Base-by-base conservation (phyloP, 2,888 invertebrate genomes). In the Anaspis maculata region DNA sequence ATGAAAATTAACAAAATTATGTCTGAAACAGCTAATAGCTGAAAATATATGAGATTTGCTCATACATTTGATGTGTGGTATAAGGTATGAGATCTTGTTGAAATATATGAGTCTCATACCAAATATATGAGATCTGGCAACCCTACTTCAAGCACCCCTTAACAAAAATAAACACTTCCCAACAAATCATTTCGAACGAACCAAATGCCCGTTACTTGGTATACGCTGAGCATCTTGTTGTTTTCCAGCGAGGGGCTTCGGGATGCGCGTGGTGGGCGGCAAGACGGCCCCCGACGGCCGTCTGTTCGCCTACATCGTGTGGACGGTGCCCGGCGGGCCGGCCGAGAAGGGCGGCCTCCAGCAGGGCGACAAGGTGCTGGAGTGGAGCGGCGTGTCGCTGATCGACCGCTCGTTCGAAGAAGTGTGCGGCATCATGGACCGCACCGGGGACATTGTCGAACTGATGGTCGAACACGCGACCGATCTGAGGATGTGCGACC, bases 331-430 rank as follows among this genome's bases (percentile, higher is more conserved):
- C 7, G 88, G 89, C 25, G 92, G 94, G 15, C 86, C 90, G 14
- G 94, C 94, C 1, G 89, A 91, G 63, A 80, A 88, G 58, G 87
- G 83, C 29, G 89, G 89, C 30, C 72, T 94, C 43, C 81, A 83
- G 56, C 86, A 87, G 63, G 92, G 91, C 52, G 88, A 90, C 67
- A 88, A 87, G 42, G 87, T 95, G 32, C 67, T 94, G 41, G 90
- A 92, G 64, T 94, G 94, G 91, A 83, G 85, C 43, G 89, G 91
- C 0, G 79, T 90, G 39, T 83, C 87, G 0, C 71, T 95, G 39
- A 83, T 85, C 28, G 91, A 92, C 68, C 82, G 89, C 48, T 91
- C 88, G 47, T 94, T 91, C 61, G 94, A 95, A 62, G 92, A 94
- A 62, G 89, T 92, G 22, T 83, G 86, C 59, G 80, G 85, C 37